Evolutionary conservation across 2,888 invertebrate species (phyloP), one percentile per base, ranked within the genome.

Genomic region (Eupelmus urozonus): DNA sequence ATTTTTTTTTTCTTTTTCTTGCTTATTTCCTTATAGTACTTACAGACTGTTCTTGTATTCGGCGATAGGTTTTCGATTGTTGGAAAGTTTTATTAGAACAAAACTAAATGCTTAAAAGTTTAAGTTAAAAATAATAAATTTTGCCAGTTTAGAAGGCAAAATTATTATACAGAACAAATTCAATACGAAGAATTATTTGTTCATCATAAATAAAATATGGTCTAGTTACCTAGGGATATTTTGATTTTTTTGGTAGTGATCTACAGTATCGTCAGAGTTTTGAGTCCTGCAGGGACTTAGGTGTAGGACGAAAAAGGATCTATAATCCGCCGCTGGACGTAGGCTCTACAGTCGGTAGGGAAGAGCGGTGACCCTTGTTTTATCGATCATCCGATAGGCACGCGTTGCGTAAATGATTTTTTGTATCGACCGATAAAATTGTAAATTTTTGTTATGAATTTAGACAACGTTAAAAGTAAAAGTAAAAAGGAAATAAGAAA

Each of bases 331-430:
- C 18, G n/a, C n/a, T n/a, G n/a, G 27, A 13, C 16, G 53, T 55
- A 59, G 78, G 59, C 55, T 51, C 76, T 45, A 29, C 80, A 71
- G 80, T 81, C 80, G 80, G 80, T 81, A 81, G 70, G 74, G 80
- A 79, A 81, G 80, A 63, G 20, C 13, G 11, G 42, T 13, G 13
- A 65, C 29, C 59, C 29, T 65, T 65, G 13, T 57, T 53, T 77
- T 80, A 80, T 79, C 79, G 79, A 79, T 79, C 73, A 45, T 67
- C 49, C 62, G 2, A 42, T 40, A 9, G 40, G 11, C 13, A 40
- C 0, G 9, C 5, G 7, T 9, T 20, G 20, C 4, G 7, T 11
- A 0, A 53, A 57, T 51, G 66, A 79, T 76, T 78, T 66, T 25
- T 62, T 16, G 51, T 69, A 73, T 80, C 69, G 73, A 77, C 65